Evolutionary conservation across 2,113 vertebrate species (phyloP), one percentile per base, ranked within the genome.

Genomic region (Neogobius melanostomus): DNA sequence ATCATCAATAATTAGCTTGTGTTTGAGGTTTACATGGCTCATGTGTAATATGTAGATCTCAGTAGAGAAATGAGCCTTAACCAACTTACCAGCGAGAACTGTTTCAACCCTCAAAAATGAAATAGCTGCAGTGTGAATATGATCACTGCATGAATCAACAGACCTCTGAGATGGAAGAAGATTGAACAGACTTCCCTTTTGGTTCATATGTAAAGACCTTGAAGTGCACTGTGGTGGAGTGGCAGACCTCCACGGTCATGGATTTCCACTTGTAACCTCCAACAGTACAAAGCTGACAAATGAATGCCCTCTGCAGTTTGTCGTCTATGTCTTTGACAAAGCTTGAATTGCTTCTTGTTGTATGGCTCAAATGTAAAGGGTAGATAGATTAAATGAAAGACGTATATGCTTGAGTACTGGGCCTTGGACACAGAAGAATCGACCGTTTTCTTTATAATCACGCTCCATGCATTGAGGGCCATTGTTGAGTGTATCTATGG

Each of bases 1-100:
- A 90, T 90, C 70, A 81, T 74, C 50, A 79, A 78, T 85, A 86
- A 89, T 91, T 89, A 90, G 71, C 73, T 61, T 68, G 70, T 71
- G 72, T 81, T 79, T 67, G 60, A 79, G 68, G 44, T 72, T 64
- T 48, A 1, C 51, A 56, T 57, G 71, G 69, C 82, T 42, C 66
- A 10, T 53, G 51, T 70, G 45, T 71, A 64, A 43, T 60, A 47
- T 44, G 65, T 64, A 65, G 52, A 87, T 66, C 45, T 64, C 72
- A 64, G 54, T 74, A 71, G 77, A 7, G 45, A 59, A 59, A 68
- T 69, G 57, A 63, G 80, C 54, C 44, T 74, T 72, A 17, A 16
- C 65, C 28, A 42, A 1, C 44, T 36, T 36, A 36, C 28, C 28
- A 36, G 28, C 28, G 28, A 36, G 28, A 36, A 36, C 28, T 36